Conservation (phyloP, 2,797 vertebrate genomes). For the Lophius americanus region DNA sequence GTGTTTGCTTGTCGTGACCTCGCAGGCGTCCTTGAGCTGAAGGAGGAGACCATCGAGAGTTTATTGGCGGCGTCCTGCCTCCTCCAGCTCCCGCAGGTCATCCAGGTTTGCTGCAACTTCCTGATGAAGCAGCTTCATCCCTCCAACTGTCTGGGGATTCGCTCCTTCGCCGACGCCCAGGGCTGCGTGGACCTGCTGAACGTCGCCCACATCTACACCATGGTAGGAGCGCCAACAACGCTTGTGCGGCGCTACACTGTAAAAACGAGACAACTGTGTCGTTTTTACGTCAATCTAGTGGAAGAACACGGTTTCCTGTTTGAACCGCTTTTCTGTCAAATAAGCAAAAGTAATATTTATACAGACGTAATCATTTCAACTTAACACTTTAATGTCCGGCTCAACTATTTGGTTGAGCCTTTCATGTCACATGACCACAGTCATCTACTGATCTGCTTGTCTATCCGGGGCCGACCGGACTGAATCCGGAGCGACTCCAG, state of each 20-base stretch:
- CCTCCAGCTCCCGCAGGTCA: conserved; percentile 96
- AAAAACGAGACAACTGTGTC: too few relatives aligned
- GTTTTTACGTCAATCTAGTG: too few relatives aligned
- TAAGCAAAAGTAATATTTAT: too few relatives aligned
- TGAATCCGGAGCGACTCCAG: too few relatives aligned
- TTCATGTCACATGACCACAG: too few relatives aligned
- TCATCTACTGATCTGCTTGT: too few relatives aligned
- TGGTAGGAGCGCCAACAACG: conserved; percentile 83
- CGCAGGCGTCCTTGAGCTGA: conserved; percentile 92
- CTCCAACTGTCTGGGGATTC: conserved; percentile 98
- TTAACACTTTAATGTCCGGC: too few relatives aligned
- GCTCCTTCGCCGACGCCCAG: conserved; percentile 96
- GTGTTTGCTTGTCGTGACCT: conserved; percentile 46
- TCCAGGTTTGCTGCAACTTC: conserved; percentile 97
- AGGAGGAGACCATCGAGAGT: conserved; percentile 97
- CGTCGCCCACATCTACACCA: conserved; percentile 94
- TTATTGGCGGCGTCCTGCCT: conserved; percentile 96
- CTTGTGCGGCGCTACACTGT: not conserved
- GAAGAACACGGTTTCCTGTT: too few relatives aligned
- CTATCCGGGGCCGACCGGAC: too few relatives aligned
- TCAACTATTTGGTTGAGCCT: too few relatives aligned
- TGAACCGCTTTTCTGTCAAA: too few relatives aligned
- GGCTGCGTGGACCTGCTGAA: conserved; percentile 93
- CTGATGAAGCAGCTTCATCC: conserved; percentile 98
- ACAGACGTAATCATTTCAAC: too few relatives aligned